A percentile compares a stretch with the other conserved stretches of the same genome.
Conservation (phyloP, 2,888 invertebrate species). For the Drosophila ezoana region DNA sequence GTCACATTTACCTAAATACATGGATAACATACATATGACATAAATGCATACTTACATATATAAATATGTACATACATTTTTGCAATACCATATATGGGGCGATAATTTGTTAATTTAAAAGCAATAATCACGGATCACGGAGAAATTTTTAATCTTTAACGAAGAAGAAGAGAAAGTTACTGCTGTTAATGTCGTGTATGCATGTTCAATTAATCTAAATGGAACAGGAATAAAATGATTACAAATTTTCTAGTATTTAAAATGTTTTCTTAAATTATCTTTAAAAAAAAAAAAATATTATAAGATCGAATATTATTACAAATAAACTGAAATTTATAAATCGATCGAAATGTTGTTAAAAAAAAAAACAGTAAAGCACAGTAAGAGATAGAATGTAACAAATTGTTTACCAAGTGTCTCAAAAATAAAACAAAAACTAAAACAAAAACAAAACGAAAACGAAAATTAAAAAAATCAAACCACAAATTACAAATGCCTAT, state of each 20-base stretch:
- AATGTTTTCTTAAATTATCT: slow-evolving; percentile 55
- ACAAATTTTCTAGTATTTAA: slow-evolving; percentile 43
- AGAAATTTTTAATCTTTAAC: slow-evolving; percentile 12
- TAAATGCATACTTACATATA: slow-evolving; percentile 6
- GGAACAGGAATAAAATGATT: slow-evolving; percentile 18
- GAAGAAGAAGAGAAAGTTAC: slow-evolving; percentile 6
- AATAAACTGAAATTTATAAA: slow-evolving; percentile 30
- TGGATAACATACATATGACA: neutral
- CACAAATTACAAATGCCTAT: slow-evolving; percentile 41
- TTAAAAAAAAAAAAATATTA: slow-evolving; percentile 29
- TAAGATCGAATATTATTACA: slow-evolving; percentile 27
- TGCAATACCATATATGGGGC: neutral
- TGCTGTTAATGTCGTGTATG: slow-evolving; percentile 40
- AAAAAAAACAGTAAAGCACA: slow-evolving; percentile 24
- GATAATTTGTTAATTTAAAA: slow-evolving; percentile 5
- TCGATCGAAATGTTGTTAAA: slow-evolving; percentile 38
- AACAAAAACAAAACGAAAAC: slow-evolving; percentile 10
- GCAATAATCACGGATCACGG: neutral
- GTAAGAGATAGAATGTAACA: slow-evolving; percentile 17
- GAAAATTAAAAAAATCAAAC: neutral
- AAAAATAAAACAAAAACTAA: slow-evolving; percentile 14
- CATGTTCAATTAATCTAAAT: slow-evolving; percentile 43
- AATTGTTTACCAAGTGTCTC: slow-evolving; percentile 32
- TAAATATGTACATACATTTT: slow-evolving; percentile 19
- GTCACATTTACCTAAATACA: neutral